phyloP scores from a whole-genome alignment of 2,888 invertebrate species.

The Heliconius cydno region DNA sequence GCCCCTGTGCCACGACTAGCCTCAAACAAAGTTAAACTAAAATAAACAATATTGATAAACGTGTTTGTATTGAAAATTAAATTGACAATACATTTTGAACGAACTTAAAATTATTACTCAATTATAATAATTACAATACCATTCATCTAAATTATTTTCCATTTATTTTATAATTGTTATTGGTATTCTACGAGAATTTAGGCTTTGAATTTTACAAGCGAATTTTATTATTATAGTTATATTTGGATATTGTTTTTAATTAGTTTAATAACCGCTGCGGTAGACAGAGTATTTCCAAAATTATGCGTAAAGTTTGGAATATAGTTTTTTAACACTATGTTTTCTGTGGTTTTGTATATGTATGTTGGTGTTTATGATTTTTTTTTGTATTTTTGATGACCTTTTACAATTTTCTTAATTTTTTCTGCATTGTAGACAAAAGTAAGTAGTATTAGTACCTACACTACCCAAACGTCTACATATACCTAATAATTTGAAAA shows the following conservation, averaged over 20 bases:
- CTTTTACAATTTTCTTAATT: too few relatives aligned
- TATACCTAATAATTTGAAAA: constrained; percentile 2
- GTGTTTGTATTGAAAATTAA: not conserved
- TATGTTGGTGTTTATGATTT: too few relatives aligned
- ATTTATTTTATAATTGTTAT: not conserved
- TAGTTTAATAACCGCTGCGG: not conserved
- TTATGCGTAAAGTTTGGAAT: not conserved
- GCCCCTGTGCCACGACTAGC: too few relatives aligned
- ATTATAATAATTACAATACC: constrained; percentile 6
- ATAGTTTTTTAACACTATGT: not conserved
- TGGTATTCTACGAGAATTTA: not conserved
- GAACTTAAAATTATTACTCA: constrained; percentile 23
- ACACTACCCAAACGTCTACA: not conserved
- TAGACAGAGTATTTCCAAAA: not conserved
- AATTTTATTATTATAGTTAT: not conserved
- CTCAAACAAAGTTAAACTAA: too few relatives aligned
- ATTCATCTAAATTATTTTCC: not conserved
- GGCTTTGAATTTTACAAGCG: not conserved
- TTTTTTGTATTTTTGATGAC: too few relatives aligned
- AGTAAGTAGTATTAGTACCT: not conserved
- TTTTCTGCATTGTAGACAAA: too few relatives aligned
- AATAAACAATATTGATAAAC: not conserved
- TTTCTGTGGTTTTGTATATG: too few relatives aligned
- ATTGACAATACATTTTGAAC: constrained; percentile 2
- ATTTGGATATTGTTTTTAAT: not conserved